Base-by-base conservation (phyloP, 35 echinoderm and acorn worm species). In the Ptychodera flava region DNA sequence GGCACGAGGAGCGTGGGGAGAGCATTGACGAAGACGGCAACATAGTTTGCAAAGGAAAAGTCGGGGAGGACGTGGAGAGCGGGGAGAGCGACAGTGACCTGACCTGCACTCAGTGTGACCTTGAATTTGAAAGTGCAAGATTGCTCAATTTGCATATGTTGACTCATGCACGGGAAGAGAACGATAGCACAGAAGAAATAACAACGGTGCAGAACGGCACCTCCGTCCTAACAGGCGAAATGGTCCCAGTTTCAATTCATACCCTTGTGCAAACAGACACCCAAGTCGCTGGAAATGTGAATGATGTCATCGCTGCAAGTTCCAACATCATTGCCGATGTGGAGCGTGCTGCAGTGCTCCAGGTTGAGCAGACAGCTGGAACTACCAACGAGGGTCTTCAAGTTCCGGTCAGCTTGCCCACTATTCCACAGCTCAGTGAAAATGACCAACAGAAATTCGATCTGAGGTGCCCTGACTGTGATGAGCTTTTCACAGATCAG, bases 1-100 rank as follows among this genome's bases (percentile, higher is more conserved):
- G 90, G 36, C 95, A 97, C 45, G 87, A 93, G 78, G 95, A 97
- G 85, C 88, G 85, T 36, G 92, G 94, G 0, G 94, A 96, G 53
- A 81, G 10, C n/a, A 33, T 88, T 29, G 87, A 88, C 29, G 22
- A 29, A 45, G 80, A 45, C 35, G 53, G 36, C 79, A 88, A 82
- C 33, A 82, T 88, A 32, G 79, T 87, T 37, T 77, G 31, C 30
- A 81, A 88, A 34, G 86, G 81, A n/a, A 77, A 88, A 36, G 86
- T 79, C 36, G 33, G 31, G 34, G 80, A 88, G 16, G 92, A 82
- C 31, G 33, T 31, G 31, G 92, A 94, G 28, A 34, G 38, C 33
- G 92, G 89, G 31, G 92, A 91, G 0, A 88, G 81, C 1, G 92
- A 94, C 15, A 88, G 87, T 16, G 82, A 87, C 1, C 80, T 78